Evolutionary conservation across 1,140 invertebrate species (phyloP).

Genomic region (Drosophila nasuta): DNA sequence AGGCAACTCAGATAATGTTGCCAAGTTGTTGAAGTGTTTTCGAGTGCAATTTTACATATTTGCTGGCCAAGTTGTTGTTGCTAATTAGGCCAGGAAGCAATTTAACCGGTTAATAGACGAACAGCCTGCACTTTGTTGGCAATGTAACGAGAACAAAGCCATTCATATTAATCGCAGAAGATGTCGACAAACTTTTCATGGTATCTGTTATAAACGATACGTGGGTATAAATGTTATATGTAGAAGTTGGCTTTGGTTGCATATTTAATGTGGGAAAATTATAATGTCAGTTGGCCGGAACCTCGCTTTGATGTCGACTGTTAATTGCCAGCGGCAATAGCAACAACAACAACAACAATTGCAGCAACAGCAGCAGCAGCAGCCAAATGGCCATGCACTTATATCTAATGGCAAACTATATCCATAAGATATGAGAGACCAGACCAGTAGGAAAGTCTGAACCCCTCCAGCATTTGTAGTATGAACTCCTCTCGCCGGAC

Average conservation of each 20-base stretch:
- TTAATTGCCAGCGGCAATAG: slow-evolving; percentile 29
- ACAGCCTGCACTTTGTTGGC: slow-evolving; percentile 37
- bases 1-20: slow-evolving; percentile 33
- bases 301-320: slow-evolving; percentile 63
- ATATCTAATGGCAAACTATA: slow-evolving; percentile 58
- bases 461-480: slow-evolving; percentile 9
- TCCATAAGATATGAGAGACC: slow-evolving; percentile 25
- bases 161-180: slow-evolving; percentile 18
- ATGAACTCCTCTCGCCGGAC: slow-evolving; percentile 25
- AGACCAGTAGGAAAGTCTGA: slow-evolving; percentile 28
- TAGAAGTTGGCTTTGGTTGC: slow-evolving; percentile 47
- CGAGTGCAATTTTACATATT: slow-evolving; percentile 45
- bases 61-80: slow-evolving; percentile 21
- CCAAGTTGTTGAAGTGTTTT: slow-evolving; percentile 16
- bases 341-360: not conserved
- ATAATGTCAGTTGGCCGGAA: slow-evolving; percentile 53
- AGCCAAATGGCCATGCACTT: slow-evolving; percentile 53
- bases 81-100: slow-evolving; percentile 80
- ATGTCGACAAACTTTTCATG: not conserved
- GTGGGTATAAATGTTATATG: not conserved
- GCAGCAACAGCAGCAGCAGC: slow-evolving; percentile 26
- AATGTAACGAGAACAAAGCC: slow-evolving; percentile 40
- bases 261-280: slow-evolving; percentile 77
- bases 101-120: slow-evolving; percentile 68
- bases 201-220: not conserved